Evolutionary conservation across 2,888 invertebrate species (phyloP), one percentile per base, ranked within the genome.

Genomic region (Cerastoderma edule): DNA sequence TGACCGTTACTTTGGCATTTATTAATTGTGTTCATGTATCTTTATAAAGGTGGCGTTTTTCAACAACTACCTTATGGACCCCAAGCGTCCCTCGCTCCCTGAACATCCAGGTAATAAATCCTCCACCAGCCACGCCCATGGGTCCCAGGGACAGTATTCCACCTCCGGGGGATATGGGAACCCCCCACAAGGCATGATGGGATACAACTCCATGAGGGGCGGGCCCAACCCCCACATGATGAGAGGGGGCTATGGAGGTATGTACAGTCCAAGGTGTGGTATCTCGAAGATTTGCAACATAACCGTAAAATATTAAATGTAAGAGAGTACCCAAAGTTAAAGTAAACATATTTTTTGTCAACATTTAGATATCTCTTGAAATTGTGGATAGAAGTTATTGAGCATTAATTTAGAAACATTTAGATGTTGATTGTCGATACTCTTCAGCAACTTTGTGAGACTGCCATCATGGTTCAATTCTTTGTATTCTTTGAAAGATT

Each of bases 31-130:
- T 13, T 2, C 50, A 48, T 4, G 16, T 22, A 27, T 46, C 60
- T 67, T 32, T 76, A 79, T 88, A n/a, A 82, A 95, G 94, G 95
- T 98, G 72, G 95, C 97, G 88, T 99, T 98, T 93, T 99, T 99
- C 94, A 99, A 99, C 93, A 98, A 98, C 93, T 99, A 99, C 94
- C 90, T 95, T 88, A 95, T 95, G 85, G 99, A 99, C 94, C 96
- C 97, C 4, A 98, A 98, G 88, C 95, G 99, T 60, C 99, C 99
- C 10, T 97, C 97, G 93, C 94, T 98, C 85, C 96, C 98, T 8
- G 98, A 98, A 93, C 92, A 93, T 79, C 93, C 93, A 0, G 89
- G 90, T 24, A 91, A 87, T 72, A 86, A 87, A 70, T 72, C 73
- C 24, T 76, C 83, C 57, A 71, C 75, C 13, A 81, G 78, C 57